Conservation (phyloP, 2,113 vertebrate species). For the Monopterus albus region DNA sequence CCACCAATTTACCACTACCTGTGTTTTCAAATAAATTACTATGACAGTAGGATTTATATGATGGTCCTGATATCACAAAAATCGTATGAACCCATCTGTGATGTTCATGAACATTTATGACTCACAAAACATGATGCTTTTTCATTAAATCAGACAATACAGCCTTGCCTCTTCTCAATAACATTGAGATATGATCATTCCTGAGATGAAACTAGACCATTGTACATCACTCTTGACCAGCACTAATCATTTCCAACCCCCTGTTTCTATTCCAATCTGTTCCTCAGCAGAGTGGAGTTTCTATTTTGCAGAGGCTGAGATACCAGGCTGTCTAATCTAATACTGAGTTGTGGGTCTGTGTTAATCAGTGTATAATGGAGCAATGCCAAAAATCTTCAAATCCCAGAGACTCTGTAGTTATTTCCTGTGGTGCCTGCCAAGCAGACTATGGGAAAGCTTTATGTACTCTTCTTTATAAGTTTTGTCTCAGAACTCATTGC, state of each 20-base stretch:
- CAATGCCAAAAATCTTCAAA: slow-evolving; percentile 61
- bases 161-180: neutral
- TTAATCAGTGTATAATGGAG: slow-evolving; percentile 59
- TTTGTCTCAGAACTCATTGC: slow-evolving; percentile 30
- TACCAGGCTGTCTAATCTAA: slow-evolving; percentile 47
- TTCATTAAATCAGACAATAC: slow-evolving; percentile 11
- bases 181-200: too few relatives aligned
- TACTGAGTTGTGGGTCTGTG: slow-evolving; percentile 55
- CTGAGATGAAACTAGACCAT: neutral
- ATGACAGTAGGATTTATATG: neutral
- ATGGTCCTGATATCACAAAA: neutral
- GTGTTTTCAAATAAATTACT: neutral
- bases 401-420: slow-evolving; percentile 47
- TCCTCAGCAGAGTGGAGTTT: slow-evolving; percentile 42
- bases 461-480: slow-evolving; percentile 38
- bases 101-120: neutral
- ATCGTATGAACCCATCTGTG: neutral
- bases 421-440: slow-evolving; percentile 55
- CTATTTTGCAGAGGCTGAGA: slow-evolving; percentile 25
- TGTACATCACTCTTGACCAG: neutral
- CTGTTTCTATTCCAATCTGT: neutral
- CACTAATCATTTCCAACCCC: slow-evolving; percentile 14
- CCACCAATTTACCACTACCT: neutral
- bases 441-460: slow-evolving; percentile 13
- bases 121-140: neutral